Evolutionary conservation across 2,888 invertebrate genomes (phyloP).

Genomic region (Ischnura elegans): DNA sequence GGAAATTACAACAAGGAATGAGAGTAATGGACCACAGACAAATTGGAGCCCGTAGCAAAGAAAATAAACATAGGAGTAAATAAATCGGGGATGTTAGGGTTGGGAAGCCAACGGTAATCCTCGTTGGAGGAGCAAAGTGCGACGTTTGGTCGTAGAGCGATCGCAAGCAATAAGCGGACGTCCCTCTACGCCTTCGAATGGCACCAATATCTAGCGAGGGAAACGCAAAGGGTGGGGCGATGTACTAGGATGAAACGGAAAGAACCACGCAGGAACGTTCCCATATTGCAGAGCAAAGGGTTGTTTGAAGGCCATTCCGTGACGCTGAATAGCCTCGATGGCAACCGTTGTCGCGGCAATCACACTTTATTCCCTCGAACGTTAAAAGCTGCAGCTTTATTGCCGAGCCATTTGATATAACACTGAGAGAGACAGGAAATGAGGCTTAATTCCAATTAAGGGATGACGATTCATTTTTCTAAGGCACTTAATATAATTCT

Average conservation of each 20-base stretch:
- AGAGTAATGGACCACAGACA: not conserved
- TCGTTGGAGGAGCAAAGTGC: not conserved
- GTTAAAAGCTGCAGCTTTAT: slow-evolving; percentile 1
- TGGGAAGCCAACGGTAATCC: not conserved
- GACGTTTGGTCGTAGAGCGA: not conserved
- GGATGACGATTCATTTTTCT: too few relatives aligned
- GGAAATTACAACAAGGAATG: not conserved
- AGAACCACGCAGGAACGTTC: not conserved
- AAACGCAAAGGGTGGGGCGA: not conserved
- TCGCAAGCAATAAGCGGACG: slow-evolving; percentile 48
- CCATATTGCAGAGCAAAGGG: slow-evolving; percentile 33
- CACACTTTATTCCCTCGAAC: slow-evolving; percentile 45
- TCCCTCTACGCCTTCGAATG: slow-evolving; percentile 25
- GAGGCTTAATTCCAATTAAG: too few relatives aligned
- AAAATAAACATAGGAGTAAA: not conserved
- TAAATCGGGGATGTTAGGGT: not conserved
- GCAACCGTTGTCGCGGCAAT: not conserved
- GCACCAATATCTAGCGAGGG: slow-evolving; percentile 34
- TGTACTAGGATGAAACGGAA: not conserved
- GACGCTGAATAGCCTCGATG: not conserved
- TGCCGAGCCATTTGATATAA: not conserved
- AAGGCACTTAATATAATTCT: too few relatives aligned
- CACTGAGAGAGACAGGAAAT: not conserved
- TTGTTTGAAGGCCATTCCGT: slow-evolving; percentile 52
- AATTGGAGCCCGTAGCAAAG: not conserved